Evolutionary conservation across 2,113 vertebrate genomes (phyloP).

Genomic region (Sciurus niger): DNA sequence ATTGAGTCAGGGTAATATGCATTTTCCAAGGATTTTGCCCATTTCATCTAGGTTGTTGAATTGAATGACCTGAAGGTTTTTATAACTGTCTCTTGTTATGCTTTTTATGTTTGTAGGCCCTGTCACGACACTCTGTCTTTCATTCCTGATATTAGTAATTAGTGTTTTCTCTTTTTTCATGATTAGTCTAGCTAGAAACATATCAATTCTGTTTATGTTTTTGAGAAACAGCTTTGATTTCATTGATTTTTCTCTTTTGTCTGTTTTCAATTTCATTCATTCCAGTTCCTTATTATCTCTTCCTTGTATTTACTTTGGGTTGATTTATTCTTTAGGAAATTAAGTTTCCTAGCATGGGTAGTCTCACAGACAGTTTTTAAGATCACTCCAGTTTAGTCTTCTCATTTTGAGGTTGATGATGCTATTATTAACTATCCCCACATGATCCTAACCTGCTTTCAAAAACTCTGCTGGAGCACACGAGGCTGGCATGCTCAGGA

Average conservation of each 20-base stretch:
- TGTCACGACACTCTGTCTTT: neutral
- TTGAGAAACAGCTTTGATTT: neutral
- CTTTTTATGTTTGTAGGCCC: neutral
- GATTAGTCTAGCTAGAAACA: neutral
- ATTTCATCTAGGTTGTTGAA: constrained; percentile 16
- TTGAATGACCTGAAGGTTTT: neutral
- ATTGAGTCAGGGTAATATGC: neutral
- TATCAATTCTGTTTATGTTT: neutral
- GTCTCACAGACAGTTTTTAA: neutral
- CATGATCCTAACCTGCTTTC: neutral
- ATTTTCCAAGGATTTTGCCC: neutral
- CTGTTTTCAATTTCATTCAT: neutral
- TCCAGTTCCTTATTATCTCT: neutral
- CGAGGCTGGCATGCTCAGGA: too few relatives aligned
- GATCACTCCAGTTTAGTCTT: neutral
- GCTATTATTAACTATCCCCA: neutral
- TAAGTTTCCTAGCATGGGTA: neutral
- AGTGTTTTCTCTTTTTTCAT: neutral
- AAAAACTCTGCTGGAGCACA: neutral
- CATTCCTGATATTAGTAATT: neutral
- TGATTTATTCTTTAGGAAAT: neutral
- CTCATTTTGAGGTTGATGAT: neutral
- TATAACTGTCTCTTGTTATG: neutral
- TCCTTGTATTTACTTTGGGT: neutral
- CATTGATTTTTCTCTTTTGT: neutral